Evolutionary conservation across 2,797 vertebrate genomes (phyloP).

Genomic region (Triplophysa yarkandensis): DNA sequence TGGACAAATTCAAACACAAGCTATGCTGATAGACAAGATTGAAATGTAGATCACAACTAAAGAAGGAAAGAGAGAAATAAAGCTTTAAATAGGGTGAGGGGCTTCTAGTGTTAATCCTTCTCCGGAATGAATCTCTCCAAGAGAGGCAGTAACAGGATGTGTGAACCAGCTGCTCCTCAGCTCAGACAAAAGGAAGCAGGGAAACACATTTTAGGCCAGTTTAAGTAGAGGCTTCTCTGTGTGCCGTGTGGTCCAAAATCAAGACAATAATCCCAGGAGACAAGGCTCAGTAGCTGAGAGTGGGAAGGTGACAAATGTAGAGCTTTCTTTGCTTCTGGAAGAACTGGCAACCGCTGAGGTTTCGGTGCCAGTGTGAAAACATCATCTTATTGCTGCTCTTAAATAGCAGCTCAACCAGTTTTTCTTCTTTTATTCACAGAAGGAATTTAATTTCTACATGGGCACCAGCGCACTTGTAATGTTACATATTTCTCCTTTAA

Average conservation of each 20-base stretch:
- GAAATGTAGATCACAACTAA: not conserved
- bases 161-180: constrained; percentile 76
- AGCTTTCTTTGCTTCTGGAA: not conserved
- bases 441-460: not conserved
- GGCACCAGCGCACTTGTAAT: constrained; percentile 3
- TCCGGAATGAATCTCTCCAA: constrained; percentile 60
- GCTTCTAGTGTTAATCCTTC: constrained; percentile 66
- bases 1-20: not conserved
- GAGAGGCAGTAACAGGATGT: constrained; percentile 66
- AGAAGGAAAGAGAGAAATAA: not conserved
- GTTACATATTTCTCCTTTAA: not conserved
- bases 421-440: not conserved
- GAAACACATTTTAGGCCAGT: constrained; percentile 67
- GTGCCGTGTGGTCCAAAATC: constrained; percentile 40
- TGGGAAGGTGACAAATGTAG: not conserved
- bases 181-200: constrained; percentile 77
- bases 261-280: constrained; percentile 24
- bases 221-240: constrained; percentile 67
- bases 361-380: constrained; percentile 3
- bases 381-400: not conserved
- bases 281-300: not conserved
- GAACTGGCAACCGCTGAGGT: constrained; percentile 4
- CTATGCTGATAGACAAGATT: not conserved
- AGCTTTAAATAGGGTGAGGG: constrained; percentile 42
- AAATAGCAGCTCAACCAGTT: constrained; percentile 21